Base-by-base conservation (phyloP, 2,888 invertebrate genomes). In the Dryocosmus kuriphilus region DNA sequence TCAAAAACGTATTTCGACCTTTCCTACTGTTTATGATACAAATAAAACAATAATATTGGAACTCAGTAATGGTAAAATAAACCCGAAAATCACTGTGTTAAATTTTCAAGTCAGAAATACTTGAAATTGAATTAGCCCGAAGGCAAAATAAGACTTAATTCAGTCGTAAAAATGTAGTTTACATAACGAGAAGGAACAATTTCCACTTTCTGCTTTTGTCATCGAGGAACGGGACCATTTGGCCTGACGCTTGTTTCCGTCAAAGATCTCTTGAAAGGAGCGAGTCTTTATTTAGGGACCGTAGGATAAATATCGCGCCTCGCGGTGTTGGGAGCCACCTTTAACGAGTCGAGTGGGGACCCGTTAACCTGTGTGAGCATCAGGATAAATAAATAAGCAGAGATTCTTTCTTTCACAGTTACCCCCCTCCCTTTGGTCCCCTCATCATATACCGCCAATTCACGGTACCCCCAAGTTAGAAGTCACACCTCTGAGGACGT, bases 321-420 rank as follows among this genome's bases (percentile, higher is more conserved):
- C 60, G n/a, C 30, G 32, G 51, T 71, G 30, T 71, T 79, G 65
- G 81, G 79, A 79, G 78, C 76, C 67, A 74, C 81, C 82, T 83
- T 82, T 78, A 80, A 81, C 84, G 81, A 80, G 82, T 85, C 77
- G 79, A 85, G 84, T 81, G 85, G 84, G 82, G 80, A 77, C 80
- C 81, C 35, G 76, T 78, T 71, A 71, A 30, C 71, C 51, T 80
- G 74, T 76, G 73, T 65, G 73, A 62, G 80, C 83, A 79, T 78
- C 77, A 83, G 79, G 87, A 89, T 89, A 90, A 90, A 90, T 89
- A 90, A 89, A 90, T 85, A 90, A 85, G 82, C 84, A 80, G 77
- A 83, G 85, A 86, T 88, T 89, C 81, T 82, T 87, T 85, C 82
- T 79, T 71, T 71, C 51, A 71, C n/a, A 32, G 30, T 55, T 30